Percentiles rank a stretch among this genome's conserved stretches.
Conservation (phyloP, 2,113 vertebrate genomes). For the Albula glossodonta region DNA sequence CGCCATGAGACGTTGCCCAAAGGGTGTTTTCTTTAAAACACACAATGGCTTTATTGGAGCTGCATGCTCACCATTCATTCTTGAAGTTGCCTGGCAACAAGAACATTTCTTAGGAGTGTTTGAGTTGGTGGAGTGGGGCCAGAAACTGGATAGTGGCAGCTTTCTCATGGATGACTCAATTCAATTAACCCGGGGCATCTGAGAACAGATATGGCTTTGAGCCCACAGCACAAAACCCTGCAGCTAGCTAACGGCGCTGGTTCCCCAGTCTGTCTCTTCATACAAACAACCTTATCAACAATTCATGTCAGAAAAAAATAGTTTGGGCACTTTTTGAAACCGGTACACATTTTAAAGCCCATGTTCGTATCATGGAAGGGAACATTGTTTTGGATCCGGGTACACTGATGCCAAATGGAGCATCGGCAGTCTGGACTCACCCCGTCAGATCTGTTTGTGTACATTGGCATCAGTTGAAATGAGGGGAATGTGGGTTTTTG, state of each 20-base stretch:
- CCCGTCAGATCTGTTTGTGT: background rate
- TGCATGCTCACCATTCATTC: slow-evolving; percentile 27
- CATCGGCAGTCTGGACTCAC: background rate
- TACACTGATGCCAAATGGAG: background rate
- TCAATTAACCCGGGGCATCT: slow-evolving; percentile 1
- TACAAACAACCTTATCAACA: background rate
- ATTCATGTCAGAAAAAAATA: background rate
- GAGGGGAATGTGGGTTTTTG: no score
- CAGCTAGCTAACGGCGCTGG: background rate
- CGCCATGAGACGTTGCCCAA: background rate
- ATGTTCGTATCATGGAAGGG: background rate
- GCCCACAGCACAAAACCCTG: background rate
- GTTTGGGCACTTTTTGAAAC: background rate
- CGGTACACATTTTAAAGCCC: background rate
- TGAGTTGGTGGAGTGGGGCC: slow-evolving; percentile 19
- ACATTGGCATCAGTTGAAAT: background rate
- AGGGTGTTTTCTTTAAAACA: slow-evolving; percentile 10
- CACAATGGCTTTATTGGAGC: slow-evolving; percentile 26
- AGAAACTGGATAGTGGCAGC: slow-evolving; percentile 12
- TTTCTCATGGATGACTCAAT: slow-evolving; percentile 21
- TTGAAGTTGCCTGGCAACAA: slow-evolving; percentile 37
- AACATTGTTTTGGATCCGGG: background rate
- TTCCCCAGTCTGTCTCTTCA: background rate
- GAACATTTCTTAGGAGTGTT: slow-evolving; percentile 13
- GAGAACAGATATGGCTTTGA: slow-evolving; percentile 10